Conservation (phyloP, 1,140 invertebrate genomes). For the Coptotermes formosanus region DNA sequence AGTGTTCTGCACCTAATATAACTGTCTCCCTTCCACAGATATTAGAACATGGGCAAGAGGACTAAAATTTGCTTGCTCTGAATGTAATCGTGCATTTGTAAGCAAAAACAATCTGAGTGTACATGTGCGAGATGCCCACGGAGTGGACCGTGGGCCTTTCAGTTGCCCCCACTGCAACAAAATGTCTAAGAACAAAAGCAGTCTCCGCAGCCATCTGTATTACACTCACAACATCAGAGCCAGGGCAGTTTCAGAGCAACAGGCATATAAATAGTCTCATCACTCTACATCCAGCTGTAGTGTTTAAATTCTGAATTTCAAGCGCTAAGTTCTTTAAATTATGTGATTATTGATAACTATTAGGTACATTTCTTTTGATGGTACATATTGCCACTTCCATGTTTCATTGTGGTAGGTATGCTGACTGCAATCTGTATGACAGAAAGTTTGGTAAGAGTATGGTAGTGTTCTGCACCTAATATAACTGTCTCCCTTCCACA, state of each 20-base stretch:
- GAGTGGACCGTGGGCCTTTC: slow-evolving; percentile 48
- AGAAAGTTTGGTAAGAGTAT: too few species aligned
- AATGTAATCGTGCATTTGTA: slow-evolving; percentile 58
- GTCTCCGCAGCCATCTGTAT: slow-evolving; percentile 58
- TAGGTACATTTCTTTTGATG: too few species aligned
- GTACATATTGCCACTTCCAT: neutral
- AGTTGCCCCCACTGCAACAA: slow-evolving; percentile 58
- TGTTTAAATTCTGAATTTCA: too few species aligned
- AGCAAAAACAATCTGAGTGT: slow-evolving; percentile 61
- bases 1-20: neutral
- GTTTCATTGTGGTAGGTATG: neutral
- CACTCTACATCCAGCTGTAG: too few species aligned
- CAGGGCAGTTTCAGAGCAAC: neutral
- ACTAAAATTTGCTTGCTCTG: slow-evolving; percentile 39
- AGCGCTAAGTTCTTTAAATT: too few species aligned
- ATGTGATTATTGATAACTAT: too few species aligned
- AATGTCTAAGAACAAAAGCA: slow-evolving; percentile 57
- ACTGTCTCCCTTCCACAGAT: slow-evolving; percentile 43
- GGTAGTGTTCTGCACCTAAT: neutral
- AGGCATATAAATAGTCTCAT: neutral
- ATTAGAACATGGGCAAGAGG: neutral
- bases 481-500: slow-evolving; percentile 43
- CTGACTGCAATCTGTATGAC: neutral
- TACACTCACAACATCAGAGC: slow-evolving; percentile 46
- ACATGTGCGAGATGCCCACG: slow-evolving; percentile 60